Conservation (phyloP, 2,113 vertebrate species). For the Tachycineta bicolor region DNA sequence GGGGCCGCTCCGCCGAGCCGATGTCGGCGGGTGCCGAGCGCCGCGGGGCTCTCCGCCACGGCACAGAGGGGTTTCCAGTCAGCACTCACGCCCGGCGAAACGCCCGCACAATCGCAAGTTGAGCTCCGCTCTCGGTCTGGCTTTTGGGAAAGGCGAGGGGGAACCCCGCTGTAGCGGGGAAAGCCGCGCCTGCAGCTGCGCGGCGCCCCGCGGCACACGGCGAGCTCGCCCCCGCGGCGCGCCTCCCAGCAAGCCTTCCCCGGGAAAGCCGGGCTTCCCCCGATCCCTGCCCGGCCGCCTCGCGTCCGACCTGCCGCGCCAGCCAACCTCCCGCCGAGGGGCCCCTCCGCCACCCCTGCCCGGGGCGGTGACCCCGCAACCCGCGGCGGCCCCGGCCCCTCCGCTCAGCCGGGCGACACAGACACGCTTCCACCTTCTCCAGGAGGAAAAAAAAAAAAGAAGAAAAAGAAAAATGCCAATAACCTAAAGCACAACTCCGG, state of each 20-base stretch:
- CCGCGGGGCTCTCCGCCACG: neutral
- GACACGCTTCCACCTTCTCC: neutral
- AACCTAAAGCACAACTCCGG: neutral
- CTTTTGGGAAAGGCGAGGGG: neutral
- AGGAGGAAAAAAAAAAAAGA: fast-evolving
- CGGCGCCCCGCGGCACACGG: neutral
- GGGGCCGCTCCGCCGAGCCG: neutral
- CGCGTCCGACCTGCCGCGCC: neutral
- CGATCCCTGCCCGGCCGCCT: neutral
- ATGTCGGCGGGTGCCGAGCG: neutral
- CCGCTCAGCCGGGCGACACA: neutral
- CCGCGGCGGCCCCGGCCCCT: neutral
- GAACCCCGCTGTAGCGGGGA: neutral
- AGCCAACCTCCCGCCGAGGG: neutral
- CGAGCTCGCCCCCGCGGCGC: neutral
- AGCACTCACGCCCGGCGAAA: neutral
- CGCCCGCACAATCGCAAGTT: neutral
- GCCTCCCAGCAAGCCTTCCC: neutral
- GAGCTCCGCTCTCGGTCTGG: neutral
- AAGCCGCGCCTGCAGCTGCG: neutral
- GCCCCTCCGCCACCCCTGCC: neutral
- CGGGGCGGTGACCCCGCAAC: neutral
- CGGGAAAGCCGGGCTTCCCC: neutral
- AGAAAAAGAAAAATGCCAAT: neutral
- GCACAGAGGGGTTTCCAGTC: neutral